These are phyloP conservation scores for Ostrea denselamellosa DNA, from an alignment of 1,140 invertebrate species.

Conservation along the genomic window DNA sequence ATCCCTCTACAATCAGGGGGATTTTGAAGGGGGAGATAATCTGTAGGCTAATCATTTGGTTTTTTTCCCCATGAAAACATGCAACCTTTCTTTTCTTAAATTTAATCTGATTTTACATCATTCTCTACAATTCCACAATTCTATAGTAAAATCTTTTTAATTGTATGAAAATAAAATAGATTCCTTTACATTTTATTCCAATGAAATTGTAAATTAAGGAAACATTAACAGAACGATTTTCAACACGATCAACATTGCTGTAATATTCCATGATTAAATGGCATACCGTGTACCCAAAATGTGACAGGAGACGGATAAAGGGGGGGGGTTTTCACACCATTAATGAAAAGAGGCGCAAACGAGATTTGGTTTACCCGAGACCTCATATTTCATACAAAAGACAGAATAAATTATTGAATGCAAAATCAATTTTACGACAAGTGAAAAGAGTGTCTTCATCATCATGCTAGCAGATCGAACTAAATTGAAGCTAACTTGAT, in stretches of 20 bases:
- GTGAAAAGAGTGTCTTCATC: constrained; percentile 14
- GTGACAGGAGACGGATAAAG: background rate
- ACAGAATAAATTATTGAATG: constrained; percentile 21
- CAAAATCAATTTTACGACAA: constrained; percentile 31
- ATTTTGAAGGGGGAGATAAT: background rate
- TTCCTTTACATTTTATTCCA: background rate
- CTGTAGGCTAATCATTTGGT: no score
- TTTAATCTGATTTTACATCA: no score
- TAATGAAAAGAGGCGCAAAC: constrained; percentile 14
- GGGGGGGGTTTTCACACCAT: constrained; percentile 21
- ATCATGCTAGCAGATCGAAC: constrained; percentile 5
- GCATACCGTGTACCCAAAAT: background rate
- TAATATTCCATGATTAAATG: background rate
- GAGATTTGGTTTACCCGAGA: background rate
- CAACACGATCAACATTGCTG: background rate
- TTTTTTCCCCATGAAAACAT: no score
- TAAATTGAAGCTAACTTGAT: constrained; percentile 31
- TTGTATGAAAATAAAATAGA: background rate
- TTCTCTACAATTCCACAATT: no score
- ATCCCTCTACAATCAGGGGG: background rate
- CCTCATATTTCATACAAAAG: constrained; percentile 6
- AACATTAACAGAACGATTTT: background rate
- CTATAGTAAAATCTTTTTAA: no score
- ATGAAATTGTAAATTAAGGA: background rate
- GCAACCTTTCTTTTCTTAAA: no score